Percentiles rank a stretch among this genome's conserved stretches.
Conservation (phyloP, 2,888 invertebrate species). For the Ichneumoninae sp. region DNA sequence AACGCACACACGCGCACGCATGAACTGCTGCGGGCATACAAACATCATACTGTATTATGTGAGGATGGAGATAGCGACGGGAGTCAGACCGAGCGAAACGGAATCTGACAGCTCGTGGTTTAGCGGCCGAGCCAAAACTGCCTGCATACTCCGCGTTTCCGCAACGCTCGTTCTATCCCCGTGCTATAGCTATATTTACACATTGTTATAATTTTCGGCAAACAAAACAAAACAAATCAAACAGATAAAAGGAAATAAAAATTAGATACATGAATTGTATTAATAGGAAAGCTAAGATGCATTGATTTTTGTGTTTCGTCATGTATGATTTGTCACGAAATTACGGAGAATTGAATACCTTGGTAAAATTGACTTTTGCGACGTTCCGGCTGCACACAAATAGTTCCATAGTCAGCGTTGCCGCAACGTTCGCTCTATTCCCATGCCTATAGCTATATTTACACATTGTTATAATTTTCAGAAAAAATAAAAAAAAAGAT, state of each 20-base stretch:
- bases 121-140: conserved; percentile 26
- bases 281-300: too few relatives aligned
- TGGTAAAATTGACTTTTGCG: too few relatives aligned
- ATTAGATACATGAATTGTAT: too few relatives aligned
- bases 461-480: neutral
- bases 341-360: too few relatives aligned
- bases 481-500: too few relatives aligned
- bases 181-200: neutral
- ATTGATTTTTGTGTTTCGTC: too few relatives aligned
- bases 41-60: neutral
- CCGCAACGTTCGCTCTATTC: neutral
- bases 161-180: neutral
- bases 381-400: too few relatives aligned
- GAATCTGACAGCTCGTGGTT: conserved; percentile 46
- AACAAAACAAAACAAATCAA: neutral
- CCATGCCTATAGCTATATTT: neutral
- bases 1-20: conserved; percentile 14
- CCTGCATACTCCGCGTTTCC: neutral
- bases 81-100: conserved; percentile 29
- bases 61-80: conserved; percentile 1
- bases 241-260: too few relatives aligned
- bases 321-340: too few relatives aligned
- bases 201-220: neutral
- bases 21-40: neutral
- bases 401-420: neutral